These are phyloP conservation scores for Cynaeus angustus DNA, from an alignment of 2,888 invertebrate genomes.

Conservation along the genomic window DNA sequence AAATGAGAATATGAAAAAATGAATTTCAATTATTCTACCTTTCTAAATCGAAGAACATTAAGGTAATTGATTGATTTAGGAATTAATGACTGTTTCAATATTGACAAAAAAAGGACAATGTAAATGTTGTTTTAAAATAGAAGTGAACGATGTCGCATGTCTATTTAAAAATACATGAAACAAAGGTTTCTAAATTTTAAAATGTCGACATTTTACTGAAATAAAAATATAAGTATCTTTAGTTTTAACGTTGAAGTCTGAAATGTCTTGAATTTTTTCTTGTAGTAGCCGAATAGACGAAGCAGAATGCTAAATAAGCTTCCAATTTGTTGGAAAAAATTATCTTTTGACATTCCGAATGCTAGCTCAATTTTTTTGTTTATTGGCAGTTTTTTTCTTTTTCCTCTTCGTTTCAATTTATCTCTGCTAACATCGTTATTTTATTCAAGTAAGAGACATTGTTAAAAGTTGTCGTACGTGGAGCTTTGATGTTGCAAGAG, in stretches of 20 bases:
- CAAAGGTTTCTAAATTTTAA: too few relatives aligned
- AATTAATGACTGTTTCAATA: slow-evolving; percentile 7
- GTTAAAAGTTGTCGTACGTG: slow-evolving; percentile 34
- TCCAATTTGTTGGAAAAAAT: too few relatives aligned
- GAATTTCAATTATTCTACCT: not conserved
- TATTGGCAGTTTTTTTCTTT: not conserved
- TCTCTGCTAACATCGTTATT: slow-evolving; percentile 26
- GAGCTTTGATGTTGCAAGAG: slow-evolving; percentile 36
- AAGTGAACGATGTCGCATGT: too few relatives aligned
- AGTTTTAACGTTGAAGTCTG: too few relatives aligned
- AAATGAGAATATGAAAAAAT: not conserved
- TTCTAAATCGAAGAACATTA: not conserved
- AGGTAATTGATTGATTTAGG: slow-evolving; percentile 11
- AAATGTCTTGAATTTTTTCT: too few relatives aligned
- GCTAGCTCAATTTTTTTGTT: too few relatives aligned
- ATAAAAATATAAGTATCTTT: too few relatives aligned
- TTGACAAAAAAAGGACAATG: not conserved
- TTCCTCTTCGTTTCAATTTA: not conserved
- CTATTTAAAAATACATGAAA: too few relatives aligned
- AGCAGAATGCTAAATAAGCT: too few relatives aligned
- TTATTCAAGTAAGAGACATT: slow-evolving; percentile 27
- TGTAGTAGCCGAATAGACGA: too few relatives aligned
- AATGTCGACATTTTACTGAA: too few relatives aligned
- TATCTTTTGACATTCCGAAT: too few relatives aligned
- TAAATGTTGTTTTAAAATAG: not conserved